These are phyloP conservation scores for Helicoverpa armigera DNA, from an alignment of 1,140 invertebrate genomes.

Conservation along the genomic window DNA sequence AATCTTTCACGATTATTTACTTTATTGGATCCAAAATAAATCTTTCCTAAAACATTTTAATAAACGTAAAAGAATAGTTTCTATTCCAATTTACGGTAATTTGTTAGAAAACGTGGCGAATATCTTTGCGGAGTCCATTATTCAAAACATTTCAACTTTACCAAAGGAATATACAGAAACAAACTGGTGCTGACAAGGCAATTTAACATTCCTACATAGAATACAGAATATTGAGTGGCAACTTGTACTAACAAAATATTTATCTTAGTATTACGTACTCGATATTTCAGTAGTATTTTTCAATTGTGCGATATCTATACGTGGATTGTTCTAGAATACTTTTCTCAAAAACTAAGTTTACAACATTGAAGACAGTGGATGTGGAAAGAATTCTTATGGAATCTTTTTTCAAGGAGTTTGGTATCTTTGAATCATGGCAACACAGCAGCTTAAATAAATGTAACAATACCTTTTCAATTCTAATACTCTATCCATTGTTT, in stretches of 20 bases:
- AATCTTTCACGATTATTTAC: no score
- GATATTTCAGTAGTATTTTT: neutral
- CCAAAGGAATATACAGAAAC: conserved; percentile 17
- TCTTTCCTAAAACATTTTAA: neutral
- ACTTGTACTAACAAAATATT: conserved; percentile 26
- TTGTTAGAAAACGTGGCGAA: neutral
- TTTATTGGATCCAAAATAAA: no score
- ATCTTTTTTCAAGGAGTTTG: no score
- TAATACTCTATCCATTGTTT: no score
- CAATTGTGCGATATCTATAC: neutral
- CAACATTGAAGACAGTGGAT: no score
- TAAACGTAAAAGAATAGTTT: neutral
- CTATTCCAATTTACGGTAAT: no score
- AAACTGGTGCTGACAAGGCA: conserved; percentile 35
- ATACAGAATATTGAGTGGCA: conserved; percentile 28
- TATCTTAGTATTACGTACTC: neutral
- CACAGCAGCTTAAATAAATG: neutral
- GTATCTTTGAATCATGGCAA: neutral
- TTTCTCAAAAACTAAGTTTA: no score
- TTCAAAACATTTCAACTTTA: conserved; percentile 23
- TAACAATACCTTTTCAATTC: no score
- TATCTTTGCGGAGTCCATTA: neutral
- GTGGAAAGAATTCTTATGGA: no score
- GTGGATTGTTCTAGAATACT: neutral
- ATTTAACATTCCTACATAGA: conserved; percentile 26